These are phyloP conservation scores for Melanerpes formicivorus DNA, from an alignment of 2,113 vertebrate genomes.

Conservation along the genomic window DNA sequence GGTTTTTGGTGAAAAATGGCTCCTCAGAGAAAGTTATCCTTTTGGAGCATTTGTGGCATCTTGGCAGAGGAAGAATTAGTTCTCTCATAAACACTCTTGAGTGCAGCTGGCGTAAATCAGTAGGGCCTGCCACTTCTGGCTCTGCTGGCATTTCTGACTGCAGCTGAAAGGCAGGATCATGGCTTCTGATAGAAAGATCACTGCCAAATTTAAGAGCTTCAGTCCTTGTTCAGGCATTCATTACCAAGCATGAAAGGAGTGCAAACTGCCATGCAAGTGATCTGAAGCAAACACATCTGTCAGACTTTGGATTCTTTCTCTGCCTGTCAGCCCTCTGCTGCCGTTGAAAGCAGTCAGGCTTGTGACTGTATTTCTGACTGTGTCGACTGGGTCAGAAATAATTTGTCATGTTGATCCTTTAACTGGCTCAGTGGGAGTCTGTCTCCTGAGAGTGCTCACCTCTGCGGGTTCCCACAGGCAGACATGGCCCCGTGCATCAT, in stretches of 20 bases:
- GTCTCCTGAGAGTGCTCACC: neutral
- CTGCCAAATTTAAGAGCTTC: conserved; percentile 12
- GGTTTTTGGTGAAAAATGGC: neutral
- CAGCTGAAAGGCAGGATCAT: neutral
- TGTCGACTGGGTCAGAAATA: neutral
- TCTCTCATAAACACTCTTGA: neutral
- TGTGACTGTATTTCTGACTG: neutral
- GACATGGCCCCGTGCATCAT: accelerated
- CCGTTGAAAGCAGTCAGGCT: neutral
- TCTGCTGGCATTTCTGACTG: neutral
- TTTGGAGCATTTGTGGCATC: neutral
- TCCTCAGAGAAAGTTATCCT: neutral
- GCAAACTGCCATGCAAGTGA: neutral
- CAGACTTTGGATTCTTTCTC: neutral
- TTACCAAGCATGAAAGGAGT: neutral
- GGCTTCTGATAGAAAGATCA: neutral
- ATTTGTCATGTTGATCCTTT: neutral
- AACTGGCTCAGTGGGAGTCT: neutral
- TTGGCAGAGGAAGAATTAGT: neutral
- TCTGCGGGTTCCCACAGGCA: neutral
- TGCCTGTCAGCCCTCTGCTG: neutral
- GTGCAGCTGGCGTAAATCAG: neutral
- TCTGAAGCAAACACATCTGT: neutral
- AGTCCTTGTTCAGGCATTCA: neutral
- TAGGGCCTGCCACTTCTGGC: neutral